Evolutionary conservation across 2,797 vertebrate species (phyloP).

Genomic region (Remorina albescens): DNA sequence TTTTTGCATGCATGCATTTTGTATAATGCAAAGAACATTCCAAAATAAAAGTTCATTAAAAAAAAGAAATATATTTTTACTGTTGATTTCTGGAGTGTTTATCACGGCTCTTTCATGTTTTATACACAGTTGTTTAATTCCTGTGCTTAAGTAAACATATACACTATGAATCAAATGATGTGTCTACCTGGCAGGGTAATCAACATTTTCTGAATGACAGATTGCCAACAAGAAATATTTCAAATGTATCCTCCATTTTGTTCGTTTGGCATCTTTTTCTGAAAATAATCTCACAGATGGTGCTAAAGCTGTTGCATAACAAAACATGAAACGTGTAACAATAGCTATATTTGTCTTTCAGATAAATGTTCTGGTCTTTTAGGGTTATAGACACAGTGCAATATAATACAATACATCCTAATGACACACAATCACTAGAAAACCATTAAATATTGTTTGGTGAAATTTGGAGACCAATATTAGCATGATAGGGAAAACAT

Average conservation of each 20-base stretch:
- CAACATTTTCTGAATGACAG: conserved; percentile 8
- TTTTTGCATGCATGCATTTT: background rate
- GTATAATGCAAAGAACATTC: background rate
- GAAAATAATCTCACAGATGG: conserved; percentile 31
- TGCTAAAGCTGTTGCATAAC: conserved; percentile 52
- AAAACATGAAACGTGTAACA: conserved; percentile 12
- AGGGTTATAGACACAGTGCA: background rate
- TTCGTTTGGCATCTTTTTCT: conserved; percentile 43
- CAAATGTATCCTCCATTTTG: conserved; percentile 33
- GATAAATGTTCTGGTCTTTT: conserved; percentile 14
- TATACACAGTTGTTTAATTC: background rate
- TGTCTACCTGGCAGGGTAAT: conserved; percentile 2
- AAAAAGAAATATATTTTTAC: too few species aligned
- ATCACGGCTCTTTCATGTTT: background rate
- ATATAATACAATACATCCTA: background rate
- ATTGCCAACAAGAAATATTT: conserved; percentile 11
- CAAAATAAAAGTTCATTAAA: conserved; percentile 1
- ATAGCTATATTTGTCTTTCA: conserved; percentile 23
- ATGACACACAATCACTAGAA: background rate
- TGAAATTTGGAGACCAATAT: background rate
- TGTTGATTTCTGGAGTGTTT: too few species aligned
- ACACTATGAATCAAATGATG: background rate
- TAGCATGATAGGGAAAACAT: background rate
- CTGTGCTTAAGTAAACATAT: background rate
- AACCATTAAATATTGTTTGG: background rate